Conservation (phyloP, 2,113 vertebrate genomes). For the Ivindomyrus marchei region DNA sequence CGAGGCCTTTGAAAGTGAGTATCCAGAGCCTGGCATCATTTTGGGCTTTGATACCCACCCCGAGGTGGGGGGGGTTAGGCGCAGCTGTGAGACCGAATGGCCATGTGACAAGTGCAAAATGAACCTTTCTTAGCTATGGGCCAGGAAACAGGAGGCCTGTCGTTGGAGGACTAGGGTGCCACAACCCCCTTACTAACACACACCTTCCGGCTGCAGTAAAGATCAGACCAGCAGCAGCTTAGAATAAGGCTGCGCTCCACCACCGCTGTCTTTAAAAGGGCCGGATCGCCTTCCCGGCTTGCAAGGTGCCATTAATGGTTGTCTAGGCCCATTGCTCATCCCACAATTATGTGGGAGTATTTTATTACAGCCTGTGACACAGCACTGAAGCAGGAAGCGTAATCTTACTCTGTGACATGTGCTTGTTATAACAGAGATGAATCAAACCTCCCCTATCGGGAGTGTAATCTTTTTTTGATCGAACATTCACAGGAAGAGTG, state of each 20-base stretch:
- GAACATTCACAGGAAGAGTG: neutral
- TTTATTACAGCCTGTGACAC: neutral
- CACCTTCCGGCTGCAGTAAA: neutral
- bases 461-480: neutral
- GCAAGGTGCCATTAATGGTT: neutral
- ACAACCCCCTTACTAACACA: neutral
- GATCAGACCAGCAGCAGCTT: neutral
- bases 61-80: neutral
- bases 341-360: conserved; percentile 1
- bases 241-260: neutral
- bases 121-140: neutral
- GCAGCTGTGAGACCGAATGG: neutral
- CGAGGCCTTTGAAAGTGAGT: neutral
- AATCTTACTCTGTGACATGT: neutral
- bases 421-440: neutral
- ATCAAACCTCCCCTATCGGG: neutral
- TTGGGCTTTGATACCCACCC: neutral
- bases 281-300: neutral
- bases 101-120: neutral
- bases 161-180: neutral
- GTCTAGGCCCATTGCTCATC: neutral
- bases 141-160: neutral
- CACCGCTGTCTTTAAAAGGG: neutral
- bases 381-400: neutral
- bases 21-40: neutral